Base-by-base conservation (phyloP, 2,797 vertebrate species). In the Sebastes matsubarae region DNA sequence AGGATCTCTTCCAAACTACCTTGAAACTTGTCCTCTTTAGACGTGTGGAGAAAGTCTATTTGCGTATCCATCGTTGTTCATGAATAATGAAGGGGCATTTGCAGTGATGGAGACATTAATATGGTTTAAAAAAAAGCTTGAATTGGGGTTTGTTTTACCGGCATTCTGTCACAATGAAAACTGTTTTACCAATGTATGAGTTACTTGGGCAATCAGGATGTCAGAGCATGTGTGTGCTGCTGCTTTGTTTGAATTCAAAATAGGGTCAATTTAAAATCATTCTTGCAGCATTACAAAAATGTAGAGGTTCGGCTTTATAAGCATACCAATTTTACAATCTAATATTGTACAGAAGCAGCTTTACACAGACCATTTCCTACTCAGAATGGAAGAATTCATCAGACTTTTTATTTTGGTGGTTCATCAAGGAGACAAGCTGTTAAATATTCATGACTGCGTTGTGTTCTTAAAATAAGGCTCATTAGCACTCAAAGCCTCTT, bases 391-490 rank as follows among this genome's bases (percentile, higher is more conserved):
- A 85, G 82, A 91, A 91, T 89, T 90, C 77, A 86, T 91, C 87
- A 83, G 75, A 87, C 67, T 85, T 87, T 77, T 87, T 90, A 81
- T 92, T 91, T 92, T 85, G 88, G 87, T 88, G 87, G 82, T 88
- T 93, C 87, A 93, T 93, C 88, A 93, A 88, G 79, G 82, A 90
- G 91, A 88, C 83, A 54, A 70, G 89, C 88, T 94, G 92, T 92
- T 94, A 92, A 95, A 95, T 95, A 95, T 96, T 95, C 94, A 95
- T 94, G 90, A 68, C 8, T 59, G 84, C 82, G 84, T 94, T 91
- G 89, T 93, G 91, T 94, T 94, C 91, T 95, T 95, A 95, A 96
- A 96, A 95, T 94, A 95, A 94, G 94, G 86, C 94, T 96, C 95
- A 95, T 96, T 96, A 96, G 93, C 90, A 79, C 92, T 92, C 72